Evolutionary conservation across 2,113 vertebrate genomes (phyloP).

Genomic region (Tringa solitaria): DNA sequence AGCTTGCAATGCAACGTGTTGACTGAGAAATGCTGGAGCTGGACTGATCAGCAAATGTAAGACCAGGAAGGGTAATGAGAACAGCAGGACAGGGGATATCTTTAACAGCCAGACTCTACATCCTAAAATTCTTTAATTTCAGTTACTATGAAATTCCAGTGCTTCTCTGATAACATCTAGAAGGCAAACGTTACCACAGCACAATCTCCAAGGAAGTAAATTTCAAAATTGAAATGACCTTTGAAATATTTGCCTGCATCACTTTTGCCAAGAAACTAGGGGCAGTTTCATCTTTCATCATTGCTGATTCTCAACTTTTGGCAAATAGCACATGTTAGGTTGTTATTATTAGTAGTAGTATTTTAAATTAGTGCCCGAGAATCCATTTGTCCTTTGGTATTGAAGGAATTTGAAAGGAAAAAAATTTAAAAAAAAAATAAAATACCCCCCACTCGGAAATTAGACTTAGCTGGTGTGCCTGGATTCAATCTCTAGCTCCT

Average conservation of each 20-base stretch:
- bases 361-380: background rate
- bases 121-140: conserved; percentile 23
- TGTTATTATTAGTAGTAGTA: background rate
- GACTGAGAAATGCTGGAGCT: background rate
- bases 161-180: conserved; percentile 46
- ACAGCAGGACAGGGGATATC: background rate
- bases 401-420: background rate
- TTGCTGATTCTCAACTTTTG: background rate
- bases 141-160: conserved; percentile 6
- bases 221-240: conserved; percentile 50
- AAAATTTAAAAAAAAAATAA: background rate
- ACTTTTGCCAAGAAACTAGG: conserved; percentile 37
- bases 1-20: background rate
- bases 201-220: conserved; percentile 47
- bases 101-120: background rate
- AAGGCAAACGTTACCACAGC: conserved; percentile 9
- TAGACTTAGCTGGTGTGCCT: background rate
- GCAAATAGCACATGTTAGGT: background rate
- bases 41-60: background rate
- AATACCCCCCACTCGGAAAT: background rate
- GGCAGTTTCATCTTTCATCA: conserved; percentile 37
- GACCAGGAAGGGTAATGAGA: background rate
- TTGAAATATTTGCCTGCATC: conserved; percentile 31
- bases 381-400: background rate
- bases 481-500: conserved; percentile 27